These are phyloP conservation scores for Nycticebus coucang DNA, from an alignment of 2,113 vertebrate species.

Conservation along the genomic window DNA sequence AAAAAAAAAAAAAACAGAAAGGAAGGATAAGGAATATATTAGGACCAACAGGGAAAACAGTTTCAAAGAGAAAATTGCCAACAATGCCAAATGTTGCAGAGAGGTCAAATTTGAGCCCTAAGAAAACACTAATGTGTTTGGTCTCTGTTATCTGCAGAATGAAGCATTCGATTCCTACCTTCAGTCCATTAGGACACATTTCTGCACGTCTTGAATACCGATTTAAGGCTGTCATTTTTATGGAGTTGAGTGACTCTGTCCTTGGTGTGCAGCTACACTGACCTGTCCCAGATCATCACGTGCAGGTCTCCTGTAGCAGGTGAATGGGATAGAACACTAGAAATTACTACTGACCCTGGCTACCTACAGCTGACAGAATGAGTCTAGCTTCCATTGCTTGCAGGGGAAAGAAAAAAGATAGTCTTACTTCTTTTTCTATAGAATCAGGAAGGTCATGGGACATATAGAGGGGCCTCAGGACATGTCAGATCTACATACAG, in stretches of 20 bases:
- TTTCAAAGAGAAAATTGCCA: not conserved
- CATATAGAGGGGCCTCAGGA: not conserved
- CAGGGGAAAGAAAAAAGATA: not conserved
- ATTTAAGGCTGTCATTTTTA: not conserved
- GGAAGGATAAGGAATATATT: not conserved
- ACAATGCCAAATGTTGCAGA: not conserved
- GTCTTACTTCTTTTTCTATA: not conserved
- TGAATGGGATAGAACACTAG: not conserved
- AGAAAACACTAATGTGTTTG: not conserved
- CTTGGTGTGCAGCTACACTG: not conserved
- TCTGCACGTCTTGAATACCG: not conserved
- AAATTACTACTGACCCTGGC: not conserved
- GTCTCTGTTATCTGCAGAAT: not conserved
- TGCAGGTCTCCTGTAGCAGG: not conserved
- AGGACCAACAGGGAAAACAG: not conserved
- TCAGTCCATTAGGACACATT: not conserved
- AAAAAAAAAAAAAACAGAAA: too few relatives aligned
- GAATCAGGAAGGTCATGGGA: not conserved
- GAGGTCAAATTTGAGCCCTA: not conserved
- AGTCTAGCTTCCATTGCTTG: not conserved
- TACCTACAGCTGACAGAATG: not conserved
- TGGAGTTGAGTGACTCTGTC: not conserved
- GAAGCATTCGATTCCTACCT: not conserved
- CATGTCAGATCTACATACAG: not conserved
- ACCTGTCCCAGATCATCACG: not conserved